Percentiles rank a stretch among this genome's conserved stretches.
phyloP scores from a whole-genome alignment of 2,888 invertebrate species.

The Phengaris arion region DNA sequence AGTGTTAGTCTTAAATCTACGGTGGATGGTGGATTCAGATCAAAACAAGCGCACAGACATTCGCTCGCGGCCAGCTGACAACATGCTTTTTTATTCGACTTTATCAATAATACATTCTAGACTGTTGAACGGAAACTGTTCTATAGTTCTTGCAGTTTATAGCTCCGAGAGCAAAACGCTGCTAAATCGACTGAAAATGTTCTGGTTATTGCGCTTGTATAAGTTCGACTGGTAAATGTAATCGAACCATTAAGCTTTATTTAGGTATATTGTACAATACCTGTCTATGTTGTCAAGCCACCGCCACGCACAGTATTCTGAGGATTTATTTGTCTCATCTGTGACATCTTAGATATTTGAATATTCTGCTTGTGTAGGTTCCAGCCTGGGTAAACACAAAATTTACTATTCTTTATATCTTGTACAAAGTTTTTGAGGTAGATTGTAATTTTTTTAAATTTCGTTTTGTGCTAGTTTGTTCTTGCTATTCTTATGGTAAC shows the following conservation, averaged over 20 bases:
- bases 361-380: not conserved
- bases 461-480: not conserved
- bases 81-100: not conserved
- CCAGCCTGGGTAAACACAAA: not conserved
- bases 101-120: no score
- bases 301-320: not conserved
- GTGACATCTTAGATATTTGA: constrained; percentile 10
- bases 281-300: not conserved
- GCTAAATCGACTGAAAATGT: no score
- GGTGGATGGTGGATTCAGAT: constrained; percentile 1
- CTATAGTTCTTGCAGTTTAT: not conserved
- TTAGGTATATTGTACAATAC: not conserved
- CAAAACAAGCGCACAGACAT: constrained; percentile 15
- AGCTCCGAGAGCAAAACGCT: no score
- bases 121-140: not conserved
- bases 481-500: not conserved
- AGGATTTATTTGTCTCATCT: constrained; percentile 23
- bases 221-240: not conserved
- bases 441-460: constrained; percentile 7
- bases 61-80: not conserved
- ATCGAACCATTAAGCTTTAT: not conserved
- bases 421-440: constrained; percentile 15
- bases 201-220: not conserved
- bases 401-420: not conserved
- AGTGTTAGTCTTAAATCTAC: constrained; percentile 16